Evolutionary conservation across 1,140 invertebrate genomes (phyloP), one percentile per base, ranked within the genome.

Genomic region (Macrotrachela quadricornifera): DNA sequence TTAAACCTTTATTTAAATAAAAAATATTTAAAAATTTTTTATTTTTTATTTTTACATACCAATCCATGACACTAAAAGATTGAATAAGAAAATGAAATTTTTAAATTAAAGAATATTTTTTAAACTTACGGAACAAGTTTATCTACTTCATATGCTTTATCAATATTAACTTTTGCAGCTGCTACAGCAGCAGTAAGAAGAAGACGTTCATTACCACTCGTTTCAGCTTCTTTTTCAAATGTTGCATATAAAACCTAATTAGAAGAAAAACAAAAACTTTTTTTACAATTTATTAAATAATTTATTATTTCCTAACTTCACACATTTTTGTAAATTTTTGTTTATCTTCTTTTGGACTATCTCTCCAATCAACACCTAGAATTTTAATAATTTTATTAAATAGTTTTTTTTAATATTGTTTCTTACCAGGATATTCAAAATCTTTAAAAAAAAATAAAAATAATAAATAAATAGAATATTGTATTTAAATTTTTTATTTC

Each of bases 221-320:
- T 38, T 48, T 60, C 46, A 77, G 80, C 60, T 72, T 66, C 63
- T 18, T 54, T 55, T 4, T 57, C 76, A 51, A 90, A 81, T 8
- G 77, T 78, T 18, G 72, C 73, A 39, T 77, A 79, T 0, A 91
- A 62, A 64, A 87, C 84, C 50, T 65, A 57, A 44, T 46, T 8
- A 30, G n/a, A n/a, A n/a, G n/a, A 30, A 30, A 30, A 4, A 30
- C 8, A 8, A 30, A 30, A 30, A 4, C 8, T 4, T 4, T 30
- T 8, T 30, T 30, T 4, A 54, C 46, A 54, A 16, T 38, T 50
- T 37, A 37, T 39, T 54, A 50, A 54, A 54, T 13, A 46, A 46
- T 44, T 46, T 45, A 49, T 50, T 49, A 15, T 54, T 2, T 30
- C 2, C 21, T 4, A 30, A 30, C 21, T 30, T 30, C 21, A 44